Evolutionary conservation across 2,888 invertebrate species (phyloP).

Genomic region (Drosophila stalkeri): DNA sequence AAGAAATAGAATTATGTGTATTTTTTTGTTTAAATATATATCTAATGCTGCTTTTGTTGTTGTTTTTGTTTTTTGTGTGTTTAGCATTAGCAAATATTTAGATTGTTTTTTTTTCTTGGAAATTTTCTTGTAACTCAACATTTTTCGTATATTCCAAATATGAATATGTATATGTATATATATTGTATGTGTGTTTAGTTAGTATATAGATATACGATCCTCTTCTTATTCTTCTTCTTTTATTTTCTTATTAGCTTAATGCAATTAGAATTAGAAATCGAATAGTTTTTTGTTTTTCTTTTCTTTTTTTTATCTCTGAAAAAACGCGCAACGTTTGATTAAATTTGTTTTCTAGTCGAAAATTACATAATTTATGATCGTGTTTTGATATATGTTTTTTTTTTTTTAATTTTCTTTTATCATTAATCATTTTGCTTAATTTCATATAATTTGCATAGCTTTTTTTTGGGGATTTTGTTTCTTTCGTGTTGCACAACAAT

Average conservation of each 20-base stretch:
- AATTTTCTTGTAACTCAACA: slow-evolving; percentile 45
- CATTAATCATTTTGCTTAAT: slow-evolving; percentile 40
- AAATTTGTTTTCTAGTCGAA: slow-evolving; percentile 68
- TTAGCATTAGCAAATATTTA: slow-evolving; percentile 24
- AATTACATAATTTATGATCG: slow-evolving; percentile 70
- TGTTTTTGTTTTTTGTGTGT: slow-evolving; percentile 14
- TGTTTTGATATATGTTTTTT: slow-evolving; percentile 43
- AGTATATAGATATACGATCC: slow-evolving; percentile 49
- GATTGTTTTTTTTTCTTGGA: slow-evolving; percentile 18
- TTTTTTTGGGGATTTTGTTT: slow-evolving; percentile 40
- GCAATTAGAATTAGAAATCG: slow-evolving; percentile 74
- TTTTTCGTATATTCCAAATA: slow-evolving; percentile 45
- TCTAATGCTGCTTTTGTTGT: slow-evolving; percentile 25
- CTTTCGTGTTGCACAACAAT: slow-evolving; percentile 65
- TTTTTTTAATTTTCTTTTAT: slow-evolving; percentile 3
- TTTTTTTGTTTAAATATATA: background rate
- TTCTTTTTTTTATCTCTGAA: slow-evolving; percentile 2
- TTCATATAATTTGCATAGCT: slow-evolving; percentile 54
- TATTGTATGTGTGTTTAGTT: slow-evolving; percentile 58
- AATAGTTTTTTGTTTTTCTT: slow-evolving; percentile 46
- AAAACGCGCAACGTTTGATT: slow-evolving; percentile 78
- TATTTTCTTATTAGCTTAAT: slow-evolving; percentile 66
- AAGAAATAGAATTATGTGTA: slow-evolving; percentile 39
- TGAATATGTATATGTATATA: slow-evolving; percentile 60
- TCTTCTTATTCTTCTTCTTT: slow-evolving; percentile 29